phyloP scores from a whole-genome alignment of 2,888 invertebrate genomes.

The Electrophaes corylata region DNA sequence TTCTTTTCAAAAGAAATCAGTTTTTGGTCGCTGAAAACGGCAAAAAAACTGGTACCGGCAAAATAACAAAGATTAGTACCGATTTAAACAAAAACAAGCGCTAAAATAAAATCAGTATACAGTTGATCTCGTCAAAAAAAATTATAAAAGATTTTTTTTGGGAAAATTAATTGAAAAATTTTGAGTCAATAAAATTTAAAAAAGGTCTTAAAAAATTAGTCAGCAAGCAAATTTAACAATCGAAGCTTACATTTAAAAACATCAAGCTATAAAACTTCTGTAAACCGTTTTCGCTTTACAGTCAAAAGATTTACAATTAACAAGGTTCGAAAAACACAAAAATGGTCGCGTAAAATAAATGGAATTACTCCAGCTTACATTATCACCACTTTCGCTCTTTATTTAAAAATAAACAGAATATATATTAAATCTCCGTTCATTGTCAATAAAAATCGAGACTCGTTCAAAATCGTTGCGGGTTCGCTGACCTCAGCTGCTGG shows the following conservation, averaged over 20 bases:
- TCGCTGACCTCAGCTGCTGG: constrained; percentile 62
- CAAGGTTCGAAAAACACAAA: constrained; percentile 3
- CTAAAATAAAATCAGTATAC: no score
- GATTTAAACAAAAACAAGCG: background rate
- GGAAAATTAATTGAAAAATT: background rate
- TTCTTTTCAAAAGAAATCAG: background rate
- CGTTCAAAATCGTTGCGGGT: constrained; percentile 46
- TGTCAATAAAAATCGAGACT: constrained; percentile 42
- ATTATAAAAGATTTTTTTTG: background rate
- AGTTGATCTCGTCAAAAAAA: no score
- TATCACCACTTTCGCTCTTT: constrained; percentile 30
- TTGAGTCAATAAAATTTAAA: constrained; percentile 6
- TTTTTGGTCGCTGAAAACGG: background rate
- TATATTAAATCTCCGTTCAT: constrained; percentile 24
- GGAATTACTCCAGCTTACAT: constrained; percentile 15
- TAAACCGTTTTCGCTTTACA: background rate
- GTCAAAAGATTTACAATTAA: background rate
- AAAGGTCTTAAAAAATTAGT: background rate
- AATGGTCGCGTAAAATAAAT: constrained; percentile 17
- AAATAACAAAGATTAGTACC: background rate
- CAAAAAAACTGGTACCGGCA: background rate
- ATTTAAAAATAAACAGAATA: constrained; percentile 28
- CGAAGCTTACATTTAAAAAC: background rate
- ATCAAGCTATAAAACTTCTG: background rate
- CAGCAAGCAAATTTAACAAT: background rate